Evolutionary conservation across 1,140 invertebrate species (phyloP).

Genomic region (Mylabris phalerata): DNA sequence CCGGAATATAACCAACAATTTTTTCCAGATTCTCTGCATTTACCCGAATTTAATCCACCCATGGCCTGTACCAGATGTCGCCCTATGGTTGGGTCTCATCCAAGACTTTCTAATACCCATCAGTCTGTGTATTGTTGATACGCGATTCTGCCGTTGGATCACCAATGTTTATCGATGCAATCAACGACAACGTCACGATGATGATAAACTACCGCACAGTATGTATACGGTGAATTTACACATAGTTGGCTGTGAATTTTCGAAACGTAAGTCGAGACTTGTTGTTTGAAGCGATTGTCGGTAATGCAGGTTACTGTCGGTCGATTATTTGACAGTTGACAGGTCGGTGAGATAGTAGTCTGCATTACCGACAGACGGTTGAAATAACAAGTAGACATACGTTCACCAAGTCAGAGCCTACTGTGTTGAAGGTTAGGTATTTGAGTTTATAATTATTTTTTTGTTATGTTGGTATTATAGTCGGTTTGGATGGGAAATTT

Average conservation of each 20-base stretch:
- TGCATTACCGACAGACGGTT: background rate
- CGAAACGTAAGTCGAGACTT: too few relatives aligned
- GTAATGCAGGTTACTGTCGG: too few relatives aligned
- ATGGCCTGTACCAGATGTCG: slow-evolving; percentile 39
- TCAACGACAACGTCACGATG: slow-evolving; percentile 19
- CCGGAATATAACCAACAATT: background rate
- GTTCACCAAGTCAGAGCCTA: background rate
- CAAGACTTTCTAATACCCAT: slow-evolving; percentile 44
- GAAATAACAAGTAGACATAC: background rate
- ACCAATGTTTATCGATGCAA: slow-evolving; percentile 38
- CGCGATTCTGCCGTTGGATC: slow-evolving; percentile 42
- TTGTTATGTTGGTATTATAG: slow-evolving; percentile 29
- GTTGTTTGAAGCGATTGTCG: too few relatives aligned
- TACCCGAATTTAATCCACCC: slow-evolving; percentile 35
- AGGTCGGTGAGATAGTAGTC: too few relatives aligned
- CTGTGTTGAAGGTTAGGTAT: too few relatives aligned
- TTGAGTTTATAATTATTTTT: too few relatives aligned
- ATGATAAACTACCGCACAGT: slow-evolving; percentile 40
- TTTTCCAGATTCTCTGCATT: slow-evolving; percentile 36
- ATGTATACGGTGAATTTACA: background rate
- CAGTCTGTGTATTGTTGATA: slow-evolving; percentile 42
- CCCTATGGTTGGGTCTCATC: slow-evolving; percentile 41
- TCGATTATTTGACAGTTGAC: too few relatives aligned
- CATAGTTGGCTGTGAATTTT: too few relatives aligned
- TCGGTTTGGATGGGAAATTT: slow-evolving; percentile 53